Percentiles rank a stretch among this genome's conserved stretches.
These are phyloP conservation scores for Parazoanthus darwini DNA, from an alignment of 92 coral and sea anemone species.

Conservation along the genomic window DNA sequence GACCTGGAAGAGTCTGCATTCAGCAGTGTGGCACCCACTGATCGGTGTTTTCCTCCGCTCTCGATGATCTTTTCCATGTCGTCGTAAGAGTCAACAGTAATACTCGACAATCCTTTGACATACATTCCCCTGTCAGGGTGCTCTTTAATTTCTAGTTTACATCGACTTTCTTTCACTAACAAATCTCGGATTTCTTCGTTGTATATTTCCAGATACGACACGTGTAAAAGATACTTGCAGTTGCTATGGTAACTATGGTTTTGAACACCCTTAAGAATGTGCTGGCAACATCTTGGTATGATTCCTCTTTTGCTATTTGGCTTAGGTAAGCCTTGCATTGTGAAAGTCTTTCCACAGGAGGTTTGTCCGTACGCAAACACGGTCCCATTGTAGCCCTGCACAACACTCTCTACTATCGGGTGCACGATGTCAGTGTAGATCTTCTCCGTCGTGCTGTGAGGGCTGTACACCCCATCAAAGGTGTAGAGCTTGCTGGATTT, in stretches of 20 bases:
- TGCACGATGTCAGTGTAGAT: conserved; percentile 80
- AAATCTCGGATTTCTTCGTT: conserved; percentile 80
- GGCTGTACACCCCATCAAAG: conserved; percentile 81
- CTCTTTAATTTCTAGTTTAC: conserved; percentile 77
- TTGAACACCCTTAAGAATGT: conserved; percentile 66
- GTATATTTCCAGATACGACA: conserved; percentile 86
- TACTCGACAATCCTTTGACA: conserved; percentile 82
- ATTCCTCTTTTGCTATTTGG: conserved; percentile 69
- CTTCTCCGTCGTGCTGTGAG: conserved; percentile 69
- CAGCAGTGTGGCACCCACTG: conserved; percentile 79
- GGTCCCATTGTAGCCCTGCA: conserved; percentile 88
- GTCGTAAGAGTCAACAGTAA: conserved; percentile 73
- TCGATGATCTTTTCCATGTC: conserved; percentile 76
- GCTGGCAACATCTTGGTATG: conserved; percentile 80
- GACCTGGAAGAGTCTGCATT: conserved; percentile 86
- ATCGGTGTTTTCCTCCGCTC: conserved; percentile 74
- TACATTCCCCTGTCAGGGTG: conserved; percentile 88
- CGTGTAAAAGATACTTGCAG: conserved; percentile 72
- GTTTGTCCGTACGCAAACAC: conserved; percentile 94
- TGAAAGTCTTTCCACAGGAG: conserved; percentile 88
- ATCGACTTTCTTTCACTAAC: conserved; percentile 63
- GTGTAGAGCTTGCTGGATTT: conserved; percentile 66
- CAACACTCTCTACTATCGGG: conserved; percentile 84
- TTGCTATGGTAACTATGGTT: conserved; percentile 56
- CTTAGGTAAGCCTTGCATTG: conserved; percentile 73